A percentile compares a stretch with the other conserved stretches of the same genome.
Conservation (phyloP, 2,888 invertebrate genomes). For the Aspidapion aeneum region DNA sequence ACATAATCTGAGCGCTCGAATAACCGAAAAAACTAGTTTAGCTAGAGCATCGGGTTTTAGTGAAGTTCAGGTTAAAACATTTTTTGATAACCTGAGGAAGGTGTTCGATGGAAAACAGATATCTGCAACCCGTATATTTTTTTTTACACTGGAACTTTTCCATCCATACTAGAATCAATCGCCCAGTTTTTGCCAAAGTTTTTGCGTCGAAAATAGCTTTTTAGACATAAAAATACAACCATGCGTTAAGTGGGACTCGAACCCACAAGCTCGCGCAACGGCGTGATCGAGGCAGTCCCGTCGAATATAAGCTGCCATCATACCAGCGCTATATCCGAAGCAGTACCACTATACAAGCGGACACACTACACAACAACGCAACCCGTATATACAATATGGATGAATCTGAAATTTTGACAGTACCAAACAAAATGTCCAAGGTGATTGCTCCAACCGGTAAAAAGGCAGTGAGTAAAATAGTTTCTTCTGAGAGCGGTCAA, state of each 20-base stretch:
- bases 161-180: too few species aligned
- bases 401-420: constrained; percentile 44
- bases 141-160: too few species aligned
- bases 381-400: constrained; percentile 33
- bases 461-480: constrained; percentile 40
- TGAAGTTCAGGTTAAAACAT: constrained; percentile 10
- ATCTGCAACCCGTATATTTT: constrained; percentile 18
- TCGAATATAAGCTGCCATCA: too few species aligned
- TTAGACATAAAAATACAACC: too few species aligned
- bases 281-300: too few species aligned
- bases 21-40: constrained; percentile 6
- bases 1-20: neutral
- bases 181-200: too few species aligned
- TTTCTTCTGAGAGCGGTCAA: constrained; percentile 39
- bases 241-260: too few species aligned
- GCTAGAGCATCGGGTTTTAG: constrained; percentile 18
- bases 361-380: too few species aligned
- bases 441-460: constrained; percentile 40
- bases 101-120: constrained; percentile 15
- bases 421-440: constrained; percentile 40
- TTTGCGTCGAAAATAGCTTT: too few species aligned
- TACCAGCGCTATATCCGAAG: too few species aligned
- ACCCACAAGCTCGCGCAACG: too few species aligned
- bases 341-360: too few species aligned
- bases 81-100: constrained; percentile 15